Percentiles rank a stretch among this genome's conserved stretches.
These are phyloP conservation scores for Ischnus inquisitorius DNA, from an alignment of 2,888 invertebrate genomes.

Conservation along the genomic window DNA sequence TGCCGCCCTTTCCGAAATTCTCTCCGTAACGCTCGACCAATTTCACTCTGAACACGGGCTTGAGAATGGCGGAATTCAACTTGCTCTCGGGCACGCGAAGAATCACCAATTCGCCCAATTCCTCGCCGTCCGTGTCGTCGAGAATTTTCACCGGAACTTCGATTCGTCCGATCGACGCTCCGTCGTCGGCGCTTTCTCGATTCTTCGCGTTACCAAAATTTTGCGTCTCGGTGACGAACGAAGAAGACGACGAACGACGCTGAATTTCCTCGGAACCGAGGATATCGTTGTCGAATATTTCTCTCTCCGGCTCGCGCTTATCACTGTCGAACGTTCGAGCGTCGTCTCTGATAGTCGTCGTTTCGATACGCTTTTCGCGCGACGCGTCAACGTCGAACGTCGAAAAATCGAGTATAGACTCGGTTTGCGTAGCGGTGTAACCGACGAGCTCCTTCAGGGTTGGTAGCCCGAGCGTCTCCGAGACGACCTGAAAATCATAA, in stretches of 20 bases:
- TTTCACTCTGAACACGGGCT: slow-evolving; percentile 67
- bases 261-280: slow-evolving; percentile 61
- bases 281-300: slow-evolving; percentile 62
- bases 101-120: slow-evolving; percentile 64
- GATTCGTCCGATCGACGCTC: slow-evolving; percentile 50
- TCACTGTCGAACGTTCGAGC: background rate
- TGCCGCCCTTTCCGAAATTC: slow-evolving; percentile 14
- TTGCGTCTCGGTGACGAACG: slow-evolving; percentile 16
- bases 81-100: slow-evolving; percentile 71
- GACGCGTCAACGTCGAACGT: slow-evolving; percentile 26
- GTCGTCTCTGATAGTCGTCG: background rate
- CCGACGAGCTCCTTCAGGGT: slow-evolving; percentile 81
- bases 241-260: slow-evolving; percentile 41
- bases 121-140: slow-evolving; percentile 68
- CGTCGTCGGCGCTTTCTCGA: background rate
- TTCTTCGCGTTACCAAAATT: background rate
- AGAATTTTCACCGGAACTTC: slow-evolving; percentile 72
- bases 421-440: slow-evolving; percentile 66
- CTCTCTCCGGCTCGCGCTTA: slow-evolving; percentile 1
- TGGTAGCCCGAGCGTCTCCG: slow-evolving; percentile 77
- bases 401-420: slow-evolving; percentile 29
- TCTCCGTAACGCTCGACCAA: slow-evolving; percentile 58
- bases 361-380: background rate
- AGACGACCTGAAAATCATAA: slow-evolving; percentile 84
- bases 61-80: slow-evolving; percentile 64